phyloP scores from a whole-genome alignment of 2,113 vertebrate genomes.

The Dermatemys mawii region DNA sequence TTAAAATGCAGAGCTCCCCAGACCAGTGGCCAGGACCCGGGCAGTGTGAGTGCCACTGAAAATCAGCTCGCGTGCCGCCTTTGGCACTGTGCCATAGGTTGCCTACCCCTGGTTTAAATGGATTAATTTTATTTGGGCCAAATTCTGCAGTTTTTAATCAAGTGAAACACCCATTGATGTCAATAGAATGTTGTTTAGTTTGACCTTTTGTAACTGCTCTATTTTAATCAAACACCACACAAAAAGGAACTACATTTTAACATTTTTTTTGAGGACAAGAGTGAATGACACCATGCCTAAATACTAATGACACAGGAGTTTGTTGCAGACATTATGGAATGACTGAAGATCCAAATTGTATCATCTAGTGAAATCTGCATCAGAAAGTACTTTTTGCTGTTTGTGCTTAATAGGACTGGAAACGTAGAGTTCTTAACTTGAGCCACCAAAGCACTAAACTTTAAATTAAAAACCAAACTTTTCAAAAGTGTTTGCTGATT shows the following conservation, averaged over 20 bases:
- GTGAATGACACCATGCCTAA: fast-evolving
- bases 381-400: neutral
- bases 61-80: no score
- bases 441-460: slow-evolving; percentile 37
- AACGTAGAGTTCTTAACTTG: fast-evolving
- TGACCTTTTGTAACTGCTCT: neutral
- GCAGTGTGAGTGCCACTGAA: no score
- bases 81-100: no score
- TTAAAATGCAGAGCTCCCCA: no score
- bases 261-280: neutral
- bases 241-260: neutral
- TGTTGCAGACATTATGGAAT: neutral
- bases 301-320: neutral
- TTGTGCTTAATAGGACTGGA: neutral
- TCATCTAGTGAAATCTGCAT: neutral
- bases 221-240: neutral
- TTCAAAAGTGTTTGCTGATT: slow-evolving; percentile 54
- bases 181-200: neutral
- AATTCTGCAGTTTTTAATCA: neutral
- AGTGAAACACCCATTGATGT: neutral
- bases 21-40: no score
- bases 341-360: neutral
- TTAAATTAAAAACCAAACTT: slow-evolving; percentile 64
- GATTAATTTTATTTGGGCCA: neutral
- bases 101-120: no score